Conservation (phyloP, 2,113 vertebrate species). For the Proteles cristata region DNA sequence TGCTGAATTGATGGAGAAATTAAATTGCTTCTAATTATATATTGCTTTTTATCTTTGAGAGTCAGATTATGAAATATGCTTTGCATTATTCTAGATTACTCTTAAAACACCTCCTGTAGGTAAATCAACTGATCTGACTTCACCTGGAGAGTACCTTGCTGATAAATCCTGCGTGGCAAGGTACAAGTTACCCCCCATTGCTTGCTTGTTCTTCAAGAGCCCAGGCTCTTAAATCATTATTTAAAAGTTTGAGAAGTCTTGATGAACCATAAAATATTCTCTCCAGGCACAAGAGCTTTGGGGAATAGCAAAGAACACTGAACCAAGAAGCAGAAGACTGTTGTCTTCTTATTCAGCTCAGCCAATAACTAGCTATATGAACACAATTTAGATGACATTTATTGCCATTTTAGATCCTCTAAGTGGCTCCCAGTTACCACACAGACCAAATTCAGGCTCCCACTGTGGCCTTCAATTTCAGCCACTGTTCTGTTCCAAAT, state of each 20-base stretch:
- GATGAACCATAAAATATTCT: background rate
- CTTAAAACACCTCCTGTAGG: constrained; percentile 41
- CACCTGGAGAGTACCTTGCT: background rate
- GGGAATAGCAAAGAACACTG: background rate
- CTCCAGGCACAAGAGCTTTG: background rate
- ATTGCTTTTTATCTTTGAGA: constrained; percentile 68
- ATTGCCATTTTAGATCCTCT: background rate
- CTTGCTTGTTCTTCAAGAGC: background rate
- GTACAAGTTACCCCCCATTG: background rate
- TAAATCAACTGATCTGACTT: constrained; percentile 34
- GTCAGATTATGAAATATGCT: constrained; percentile 40
- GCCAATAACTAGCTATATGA: background rate
- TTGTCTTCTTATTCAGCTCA: background rate
- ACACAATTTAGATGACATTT: background rate
- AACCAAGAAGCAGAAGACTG: background rate
- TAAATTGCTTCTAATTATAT: constrained; percentile 69
- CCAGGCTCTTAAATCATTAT: background rate
- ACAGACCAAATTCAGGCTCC: background rate
- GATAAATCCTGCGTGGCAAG: background rate
- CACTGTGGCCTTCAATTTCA: background rate
- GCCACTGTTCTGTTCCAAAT: background rate
- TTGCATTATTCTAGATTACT: background rate
- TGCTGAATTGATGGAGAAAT: constrained; percentile 67
- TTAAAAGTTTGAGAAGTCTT: background rate
- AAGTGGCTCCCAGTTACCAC: background rate